These are phyloP conservation scores for Chloroceryle amazona DNA, from an alignment of 2,797 vertebrate genomes.

Conservation along the genomic window DNA sequence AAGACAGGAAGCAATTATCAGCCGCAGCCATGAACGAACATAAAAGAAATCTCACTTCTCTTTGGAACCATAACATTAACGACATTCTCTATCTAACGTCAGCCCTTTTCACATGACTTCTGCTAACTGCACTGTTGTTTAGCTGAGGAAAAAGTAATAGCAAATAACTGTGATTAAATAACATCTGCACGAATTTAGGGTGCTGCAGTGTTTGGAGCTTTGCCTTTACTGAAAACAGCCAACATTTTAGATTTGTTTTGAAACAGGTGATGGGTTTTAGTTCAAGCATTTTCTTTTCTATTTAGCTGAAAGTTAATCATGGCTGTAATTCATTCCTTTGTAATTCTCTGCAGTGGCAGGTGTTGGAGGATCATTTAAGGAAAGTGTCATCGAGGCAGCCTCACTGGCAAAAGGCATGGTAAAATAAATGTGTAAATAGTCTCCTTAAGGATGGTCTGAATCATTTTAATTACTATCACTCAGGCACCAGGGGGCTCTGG, in stretches of 20 bases:
- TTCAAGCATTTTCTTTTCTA: background rate
- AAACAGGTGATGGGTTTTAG: background rate
- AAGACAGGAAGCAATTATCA: constrained; percentile 78
- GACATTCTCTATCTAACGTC: constrained; percentile 35
- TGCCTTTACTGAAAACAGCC: constrained; percentile 9
- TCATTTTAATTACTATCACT: background rate
- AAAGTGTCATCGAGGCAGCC: background rate
- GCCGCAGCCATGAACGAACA: constrained; percentile 5
- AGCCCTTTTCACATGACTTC: constrained; percentile 40
- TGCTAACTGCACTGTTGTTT: constrained; percentile 33
- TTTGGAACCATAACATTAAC: constrained; percentile 43
- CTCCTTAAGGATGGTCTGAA: background rate
- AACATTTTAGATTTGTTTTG: background rate
- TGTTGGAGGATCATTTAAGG: background rate
- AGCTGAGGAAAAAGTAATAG: background rate
- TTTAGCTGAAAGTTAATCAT: background rate
- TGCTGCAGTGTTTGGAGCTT: background rate
- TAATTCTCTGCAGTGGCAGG: background rate
- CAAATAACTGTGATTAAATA: background rate
- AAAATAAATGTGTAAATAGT: background rate
- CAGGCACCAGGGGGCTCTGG: background rate
- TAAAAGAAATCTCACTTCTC: constrained; percentile 68
- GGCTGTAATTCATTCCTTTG: constrained; percentile 18
- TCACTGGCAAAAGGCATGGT: background rate
- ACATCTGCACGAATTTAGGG: background rate